Percentiles rank a stretch among this genome's conserved stretches.
Evolutionary conservation across 2,888 invertebrate species (phyloP).

Genomic region (Allolobophora icterica): DNA sequence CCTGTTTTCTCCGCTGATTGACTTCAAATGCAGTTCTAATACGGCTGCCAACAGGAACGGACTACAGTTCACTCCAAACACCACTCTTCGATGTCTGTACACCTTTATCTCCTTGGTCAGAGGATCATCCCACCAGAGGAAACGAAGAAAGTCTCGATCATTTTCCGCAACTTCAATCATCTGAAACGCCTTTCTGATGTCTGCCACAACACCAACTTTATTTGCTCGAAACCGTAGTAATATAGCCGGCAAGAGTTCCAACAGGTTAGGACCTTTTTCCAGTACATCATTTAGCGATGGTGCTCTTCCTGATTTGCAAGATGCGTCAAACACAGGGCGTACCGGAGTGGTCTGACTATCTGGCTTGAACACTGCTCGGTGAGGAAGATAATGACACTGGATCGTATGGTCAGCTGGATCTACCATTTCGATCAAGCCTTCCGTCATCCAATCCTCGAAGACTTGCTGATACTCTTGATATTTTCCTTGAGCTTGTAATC

Average conservation of each 20-base stretch:
- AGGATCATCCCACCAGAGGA: not conserved
- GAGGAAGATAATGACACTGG: not conserved
- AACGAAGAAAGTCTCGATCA: not conserved
- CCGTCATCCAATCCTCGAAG: too few relatives aligned
- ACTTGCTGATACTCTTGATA: too few relatives aligned
- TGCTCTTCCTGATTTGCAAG: not conserved
- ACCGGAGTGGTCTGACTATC: not conserved
- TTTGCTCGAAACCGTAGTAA: not conserved
- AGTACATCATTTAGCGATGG: not conserved
- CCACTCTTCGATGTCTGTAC: not conserved
- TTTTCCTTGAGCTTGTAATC: too few relatives aligned
- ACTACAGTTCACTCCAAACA: too few relatives aligned
- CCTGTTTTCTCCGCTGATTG: not conserved
- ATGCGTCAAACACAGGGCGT: not conserved
- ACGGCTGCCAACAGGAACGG: too few relatives aligned
- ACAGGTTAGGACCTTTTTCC: not conserved
- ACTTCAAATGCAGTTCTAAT: too few relatives aligned
- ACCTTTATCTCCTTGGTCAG: not conserved
- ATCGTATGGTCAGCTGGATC: not conserved
- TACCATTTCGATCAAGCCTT: not conserved
- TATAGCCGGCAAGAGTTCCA: not conserved
- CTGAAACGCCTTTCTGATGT: not conserved
- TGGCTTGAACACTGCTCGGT: constrained; percentile 4
- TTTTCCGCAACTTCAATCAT: not conserved
- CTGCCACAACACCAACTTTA: not conserved